A percentile compares a stretch with the other conserved stretches of the same genome.
Evolutionary conservation across 2,113 vertebrate genomes (phyloP).

Genomic region (Stictonetta naevosa): DNA sequence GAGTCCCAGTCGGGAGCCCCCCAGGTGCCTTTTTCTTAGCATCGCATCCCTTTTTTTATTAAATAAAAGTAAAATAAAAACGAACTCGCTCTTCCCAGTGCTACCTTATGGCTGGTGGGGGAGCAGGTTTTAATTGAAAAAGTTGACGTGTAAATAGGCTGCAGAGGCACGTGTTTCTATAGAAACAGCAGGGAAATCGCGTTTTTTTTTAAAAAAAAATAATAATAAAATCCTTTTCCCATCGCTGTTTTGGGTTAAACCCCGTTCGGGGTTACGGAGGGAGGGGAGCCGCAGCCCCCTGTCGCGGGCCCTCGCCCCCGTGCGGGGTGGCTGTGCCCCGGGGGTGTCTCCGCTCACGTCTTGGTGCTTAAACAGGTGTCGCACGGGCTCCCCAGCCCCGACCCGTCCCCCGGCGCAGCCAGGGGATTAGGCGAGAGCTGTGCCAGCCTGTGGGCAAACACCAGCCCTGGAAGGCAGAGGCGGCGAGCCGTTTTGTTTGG

Average conservation of each 20-base stretch:
- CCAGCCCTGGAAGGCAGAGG: conserved; percentile 11
- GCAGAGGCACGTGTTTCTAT: neutral
- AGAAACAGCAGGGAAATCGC: neutral
- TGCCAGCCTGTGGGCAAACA: conserved; percentile 8
- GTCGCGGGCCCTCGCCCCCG: too few relatives aligned
- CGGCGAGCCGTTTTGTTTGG: conserved; percentile 52
- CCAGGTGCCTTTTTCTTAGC: neutral
- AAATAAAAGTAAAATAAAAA: neutral
- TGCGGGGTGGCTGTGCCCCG: too few relatives aligned
- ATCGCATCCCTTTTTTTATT: too few relatives aligned
- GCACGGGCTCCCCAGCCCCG: too few relatives aligned
- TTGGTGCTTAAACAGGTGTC: too few relatives aligned
- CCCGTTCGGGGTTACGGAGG: rapidly evolving
- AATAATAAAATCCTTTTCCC: neutral
- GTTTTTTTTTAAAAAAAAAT: neutral
- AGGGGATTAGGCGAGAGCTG: too few relatives aligned
- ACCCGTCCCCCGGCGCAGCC: too few relatives aligned
- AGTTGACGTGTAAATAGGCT: neutral
- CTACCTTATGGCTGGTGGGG: neutral
- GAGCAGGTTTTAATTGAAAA: neutral
- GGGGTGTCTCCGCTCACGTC: too few relatives aligned
- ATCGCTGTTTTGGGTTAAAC: neutral
- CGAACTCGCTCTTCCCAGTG: neutral
- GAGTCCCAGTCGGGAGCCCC: too few relatives aligned
- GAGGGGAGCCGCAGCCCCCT: neutral